A percentile compares a stretch with the other conserved stretches of the same genome.
phyloP scores from a whole-genome alignment of 2,113 vertebrate genomes.

The Ammodytes dubius region DNA sequence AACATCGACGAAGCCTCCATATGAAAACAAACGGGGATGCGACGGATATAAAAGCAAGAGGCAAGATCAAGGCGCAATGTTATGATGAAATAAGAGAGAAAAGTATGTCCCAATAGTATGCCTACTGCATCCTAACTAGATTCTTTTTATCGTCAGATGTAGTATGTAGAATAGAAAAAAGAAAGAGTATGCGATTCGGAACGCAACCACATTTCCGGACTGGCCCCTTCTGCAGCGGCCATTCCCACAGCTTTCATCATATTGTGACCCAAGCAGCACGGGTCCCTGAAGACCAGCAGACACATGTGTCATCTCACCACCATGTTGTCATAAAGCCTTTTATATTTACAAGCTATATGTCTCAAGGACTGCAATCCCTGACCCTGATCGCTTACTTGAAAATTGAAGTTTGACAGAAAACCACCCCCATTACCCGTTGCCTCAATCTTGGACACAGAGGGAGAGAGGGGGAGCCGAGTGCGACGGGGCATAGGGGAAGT shows the following conservation, averaged over 20 bases:
- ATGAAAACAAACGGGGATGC: too few relatives aligned
- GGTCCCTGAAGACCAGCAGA: conserved; percentile 29
- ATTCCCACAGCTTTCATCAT: conserved; percentile 40
- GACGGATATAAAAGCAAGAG: too few relatives aligned
- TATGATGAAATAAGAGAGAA: too few relatives aligned
- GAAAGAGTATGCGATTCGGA: too few relatives aligned
- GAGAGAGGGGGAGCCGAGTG: neutral
- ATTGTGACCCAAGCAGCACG: conserved; percentile 53
- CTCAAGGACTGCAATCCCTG: conserved; percentile 20
- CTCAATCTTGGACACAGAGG: conserved; percentile 8
- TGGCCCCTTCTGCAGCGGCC: conserved; percentile 2
- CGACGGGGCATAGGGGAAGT: conserved; percentile 43
- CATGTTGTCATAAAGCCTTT: conserved; percentile 40
- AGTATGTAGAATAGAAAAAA: too few relatives aligned
- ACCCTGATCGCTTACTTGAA: conserved; percentile 29
- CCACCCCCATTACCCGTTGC: neutral
- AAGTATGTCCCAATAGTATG: too few relatives aligned
- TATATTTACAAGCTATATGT: conserved; percentile 28
- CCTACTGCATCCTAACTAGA: too few relatives aligned
- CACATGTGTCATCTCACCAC: conserved; percentile 30
- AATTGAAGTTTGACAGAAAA: conserved; percentile 46
- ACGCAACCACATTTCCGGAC: conserved; percentile 29
- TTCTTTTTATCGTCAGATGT: too few relatives aligned
- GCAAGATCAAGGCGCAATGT: too few relatives aligned
- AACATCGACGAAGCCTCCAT: too few relatives aligned